A percentile compares a stretch with the other conserved stretches of the same genome.
Evolutionary conservation across 64 coral and sea anemone genomes (phyloP).

Genomic region (Anthopleura sola): DNA sequence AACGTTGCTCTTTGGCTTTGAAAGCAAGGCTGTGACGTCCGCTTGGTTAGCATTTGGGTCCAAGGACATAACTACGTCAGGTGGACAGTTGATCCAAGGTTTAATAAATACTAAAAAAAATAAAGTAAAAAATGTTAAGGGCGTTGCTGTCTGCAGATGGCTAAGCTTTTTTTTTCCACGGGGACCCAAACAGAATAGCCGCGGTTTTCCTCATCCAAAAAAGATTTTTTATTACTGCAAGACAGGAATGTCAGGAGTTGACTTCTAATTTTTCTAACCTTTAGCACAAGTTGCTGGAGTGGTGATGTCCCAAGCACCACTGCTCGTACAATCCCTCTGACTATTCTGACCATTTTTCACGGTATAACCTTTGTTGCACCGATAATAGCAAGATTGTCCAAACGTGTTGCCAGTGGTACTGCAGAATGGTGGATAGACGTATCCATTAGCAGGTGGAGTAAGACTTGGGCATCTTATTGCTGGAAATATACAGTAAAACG

Average conservation of each 20-base stretch:
- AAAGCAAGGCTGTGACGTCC: slow-evolving; percentile 38
- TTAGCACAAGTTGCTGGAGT: slow-evolving; percentile 10
- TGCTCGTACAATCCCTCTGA: slow-evolving; percentile 18
- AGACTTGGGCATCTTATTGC: slow-evolving; percentile 30
- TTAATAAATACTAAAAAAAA: slow-evolving; percentile 43
- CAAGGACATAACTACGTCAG: slow-evolving; percentile 29
- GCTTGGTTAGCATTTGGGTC: slow-evolving; percentile 27
- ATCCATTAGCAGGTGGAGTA: slow-evolving; percentile 16
- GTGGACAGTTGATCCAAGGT: slow-evolving; percentile 77
- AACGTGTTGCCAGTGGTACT: slow-evolving; percentile 25
- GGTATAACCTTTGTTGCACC: slow-evolving; percentile 24
- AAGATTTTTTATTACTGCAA: too few species aligned
- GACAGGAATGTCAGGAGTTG: too few species aligned
- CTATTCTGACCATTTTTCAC: not conserved
- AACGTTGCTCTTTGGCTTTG: slow-evolving; percentile 42
- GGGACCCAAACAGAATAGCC: too few species aligned
- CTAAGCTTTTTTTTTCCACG: too few species aligned
- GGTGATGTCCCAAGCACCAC: slow-evolving; percentile 24
- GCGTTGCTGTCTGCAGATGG: too few species aligned
- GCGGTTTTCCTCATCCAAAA: too few species aligned
- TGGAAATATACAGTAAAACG: not conserved
- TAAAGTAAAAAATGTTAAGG: not conserved
- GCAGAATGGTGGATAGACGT: slow-evolving; percentile 29
- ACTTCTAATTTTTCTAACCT: not conserved
- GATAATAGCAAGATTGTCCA: slow-evolving; percentile 28